A percentile compares a stretch with the other conserved stretches of the same genome.
Evolutionary conservation across 2,113 vertebrate genomes (phyloP).

Genomic region (Petroica traversi): DNA sequence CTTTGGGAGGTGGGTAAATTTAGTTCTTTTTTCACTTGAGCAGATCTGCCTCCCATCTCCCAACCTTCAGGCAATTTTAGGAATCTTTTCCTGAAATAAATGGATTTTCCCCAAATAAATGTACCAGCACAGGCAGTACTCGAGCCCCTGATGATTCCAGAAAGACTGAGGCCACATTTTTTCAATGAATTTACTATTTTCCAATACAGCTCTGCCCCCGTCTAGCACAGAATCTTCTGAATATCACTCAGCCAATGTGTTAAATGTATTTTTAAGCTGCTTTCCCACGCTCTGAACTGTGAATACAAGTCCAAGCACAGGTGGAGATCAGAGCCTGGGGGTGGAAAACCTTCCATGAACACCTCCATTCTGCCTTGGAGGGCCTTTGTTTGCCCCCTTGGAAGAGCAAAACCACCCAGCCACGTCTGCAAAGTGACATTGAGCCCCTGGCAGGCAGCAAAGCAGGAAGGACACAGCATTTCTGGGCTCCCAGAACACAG

Average conservation of each 20-base stretch:
- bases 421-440: neutral
- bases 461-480: neutral
- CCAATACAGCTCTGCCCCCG: neutral
- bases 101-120: neutral
- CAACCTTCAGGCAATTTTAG: neutral
- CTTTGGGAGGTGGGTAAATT: neutral
- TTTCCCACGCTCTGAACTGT: neutral
- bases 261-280: neutral
- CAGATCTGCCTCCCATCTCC: neutral
- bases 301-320: neutral
- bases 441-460: neutral
- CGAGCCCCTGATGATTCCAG: neutral
- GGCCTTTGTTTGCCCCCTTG: neutral
- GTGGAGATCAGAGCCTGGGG: neutral
- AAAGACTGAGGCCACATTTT: neutral
- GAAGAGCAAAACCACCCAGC: neutral
- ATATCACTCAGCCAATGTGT: neutral
- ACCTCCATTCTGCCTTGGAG: neutral
- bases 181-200: slow-evolving; percentile 5
- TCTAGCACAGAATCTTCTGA: neutral
- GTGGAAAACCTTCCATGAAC: neutral
- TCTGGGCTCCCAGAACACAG: neutral
- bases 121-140: neutral
- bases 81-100: neutral
- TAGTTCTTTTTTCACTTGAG: neutral